Evolutionary conservation across 2,113 vertebrate genomes (phyloP), one percentile per base, ranked within the genome.

Genomic region (Anoplopoma fimbria): DNA sequence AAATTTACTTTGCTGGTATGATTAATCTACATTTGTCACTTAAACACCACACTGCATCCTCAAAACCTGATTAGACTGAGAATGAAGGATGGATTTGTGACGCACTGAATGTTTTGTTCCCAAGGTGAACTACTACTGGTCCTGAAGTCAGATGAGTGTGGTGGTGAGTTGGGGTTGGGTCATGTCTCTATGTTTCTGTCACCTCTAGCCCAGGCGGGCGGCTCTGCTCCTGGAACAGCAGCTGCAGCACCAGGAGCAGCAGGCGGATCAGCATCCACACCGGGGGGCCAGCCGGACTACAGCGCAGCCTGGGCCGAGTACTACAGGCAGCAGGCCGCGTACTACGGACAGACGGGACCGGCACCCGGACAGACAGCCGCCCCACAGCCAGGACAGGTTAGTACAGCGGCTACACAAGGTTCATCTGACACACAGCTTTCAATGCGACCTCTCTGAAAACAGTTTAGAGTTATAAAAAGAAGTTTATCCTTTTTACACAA

Each of bases 221-320:
- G 38, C 31, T 79, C 82, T 1, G 76, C 47, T 10, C 60, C 77
- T 1, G 77, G 38, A 14, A 49, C 77, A 15, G 38, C 65, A 40
- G 60, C 77, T 40, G 86, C 80, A 3, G 71, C 64, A 0, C 65
- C 83, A 0, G 72, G 25, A 15, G 84, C 80, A 4, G 82, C 92
- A 70, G 95, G 93, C 29, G 93, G 92, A 74, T 94, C 95, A 49
- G 82, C 95, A 82, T 94, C 95, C 0, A 94, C 93, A 1, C 92
- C 95, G 68, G 95, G 95, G 47, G 95, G 91, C 33, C 92, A 94
- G 83, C 81, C 95, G 0, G 96, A 97, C 89, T 97, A 97, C 87
- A 97, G 96, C 2, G 96, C 96, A 0, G 96, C 96, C 71, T 97
- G 96, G 96, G 96, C 96, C 0, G 96, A 97, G 83, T 97, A 97